Conservation (phyloP, 1,140 invertebrate species). For the Plectrocnemia conspersa region DNA sequence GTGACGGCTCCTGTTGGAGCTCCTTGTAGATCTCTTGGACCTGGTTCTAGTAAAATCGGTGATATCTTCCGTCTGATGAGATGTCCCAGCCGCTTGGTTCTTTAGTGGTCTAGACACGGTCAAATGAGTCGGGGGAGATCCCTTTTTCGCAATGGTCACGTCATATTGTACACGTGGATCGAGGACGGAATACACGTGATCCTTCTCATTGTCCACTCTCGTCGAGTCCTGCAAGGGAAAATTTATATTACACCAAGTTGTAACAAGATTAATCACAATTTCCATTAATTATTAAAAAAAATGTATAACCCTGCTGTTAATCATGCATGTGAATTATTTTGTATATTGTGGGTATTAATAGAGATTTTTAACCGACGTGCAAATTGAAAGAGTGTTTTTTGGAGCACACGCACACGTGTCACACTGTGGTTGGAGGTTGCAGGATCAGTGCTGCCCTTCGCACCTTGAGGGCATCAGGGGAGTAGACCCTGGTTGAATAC, state of each 20-base stretch:
- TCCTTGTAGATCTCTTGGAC: slow-evolving; percentile 45
- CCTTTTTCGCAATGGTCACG: slow-evolving; percentile 50
- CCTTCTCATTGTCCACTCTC: slow-evolving; percentile 39
- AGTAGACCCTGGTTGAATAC: slow-evolving; percentile 53
- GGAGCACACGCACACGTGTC: slow-evolving; percentile 45
- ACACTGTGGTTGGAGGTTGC: slow-evolving; percentile 74
- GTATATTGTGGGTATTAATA: too few relatives aligned
- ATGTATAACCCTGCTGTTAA: too few relatives aligned
- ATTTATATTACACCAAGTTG: too few relatives aligned
- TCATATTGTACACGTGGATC: slow-evolving; percentile 52
- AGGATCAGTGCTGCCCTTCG: slow-evolving; percentile 72
- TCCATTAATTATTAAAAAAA: too few relatives aligned
- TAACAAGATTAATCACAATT: too few relatives aligned
- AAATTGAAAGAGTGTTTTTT: slow-evolving; percentile 9
- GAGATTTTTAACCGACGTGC: too few relatives aligned
- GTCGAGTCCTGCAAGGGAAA: slow-evolving; percentile 39
- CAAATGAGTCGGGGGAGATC: slow-evolving; percentile 50
- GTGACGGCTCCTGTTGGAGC: slow-evolving; percentile 36
- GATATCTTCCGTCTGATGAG: slow-evolving; percentile 45
- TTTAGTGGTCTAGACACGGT: slow-evolving; percentile 48
- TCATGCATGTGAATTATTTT: too few relatives aligned
- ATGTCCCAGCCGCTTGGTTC: slow-evolving; percentile 32
- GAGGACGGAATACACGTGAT: slow-evolving; percentile 51
- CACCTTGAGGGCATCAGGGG: slow-evolving; percentile 72
- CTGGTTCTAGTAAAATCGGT: slow-evolving; percentile 38